A percentile compares a stretch with the other conserved stretches of the same genome.
Conservation (phyloP, 2,797 vertebrate species). For the Sylvia borin region DNA sequence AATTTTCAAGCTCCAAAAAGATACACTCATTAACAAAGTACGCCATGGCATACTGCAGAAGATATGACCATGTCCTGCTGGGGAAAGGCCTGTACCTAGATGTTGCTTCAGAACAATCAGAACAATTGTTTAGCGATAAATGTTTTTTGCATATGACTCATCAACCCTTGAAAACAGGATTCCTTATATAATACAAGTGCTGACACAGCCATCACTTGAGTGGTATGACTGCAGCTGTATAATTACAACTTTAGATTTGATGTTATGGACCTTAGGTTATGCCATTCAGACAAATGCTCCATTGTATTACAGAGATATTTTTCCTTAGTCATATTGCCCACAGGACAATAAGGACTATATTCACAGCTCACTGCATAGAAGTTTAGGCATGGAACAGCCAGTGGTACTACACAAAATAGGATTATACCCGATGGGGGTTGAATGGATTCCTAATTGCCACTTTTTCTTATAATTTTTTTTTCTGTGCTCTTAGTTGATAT, state of each 20-base stretch:
- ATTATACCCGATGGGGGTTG: slow-evolving; percentile 26
- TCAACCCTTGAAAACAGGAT: slow-evolving; percentile 64
- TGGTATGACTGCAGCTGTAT: slow-evolving; percentile 51
- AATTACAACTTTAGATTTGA: slow-evolving; percentile 64
- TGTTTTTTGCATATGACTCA: slow-evolving; percentile 58
- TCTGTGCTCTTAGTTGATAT: slow-evolving; percentile 34
- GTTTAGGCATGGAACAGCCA: not conserved
- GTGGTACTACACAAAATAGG: not conserved
- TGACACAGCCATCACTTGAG: slow-evolving; percentile 47
- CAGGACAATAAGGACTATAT: slow-evolving; percentile 2
- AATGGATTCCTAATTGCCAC: slow-evolving; percentile 44
- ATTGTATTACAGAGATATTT: slow-evolving; percentile 30
- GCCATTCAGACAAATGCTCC: slow-evolving; percentile 1
- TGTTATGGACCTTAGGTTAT: slow-evolving; percentile 35
- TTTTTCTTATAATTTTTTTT: not conserved
- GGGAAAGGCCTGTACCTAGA: not conserved
- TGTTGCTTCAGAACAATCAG: not conserved
- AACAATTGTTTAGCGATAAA: slow-evolving; percentile 44
- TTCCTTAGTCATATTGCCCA: slow-evolving; percentile 36
- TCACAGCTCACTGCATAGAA: slow-evolving; percentile 24
- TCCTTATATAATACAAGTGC: slow-evolving; percentile 48
- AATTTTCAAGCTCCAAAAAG: not conserved
- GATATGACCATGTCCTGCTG: not conserved
- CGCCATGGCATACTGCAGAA: not conserved
- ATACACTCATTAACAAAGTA: not conserved